A percentile compares a stretch with the other conserved stretches of the same genome.
Conservation (phyloP, 2,113 vertebrate species). For the Labeo catla region DNA sequence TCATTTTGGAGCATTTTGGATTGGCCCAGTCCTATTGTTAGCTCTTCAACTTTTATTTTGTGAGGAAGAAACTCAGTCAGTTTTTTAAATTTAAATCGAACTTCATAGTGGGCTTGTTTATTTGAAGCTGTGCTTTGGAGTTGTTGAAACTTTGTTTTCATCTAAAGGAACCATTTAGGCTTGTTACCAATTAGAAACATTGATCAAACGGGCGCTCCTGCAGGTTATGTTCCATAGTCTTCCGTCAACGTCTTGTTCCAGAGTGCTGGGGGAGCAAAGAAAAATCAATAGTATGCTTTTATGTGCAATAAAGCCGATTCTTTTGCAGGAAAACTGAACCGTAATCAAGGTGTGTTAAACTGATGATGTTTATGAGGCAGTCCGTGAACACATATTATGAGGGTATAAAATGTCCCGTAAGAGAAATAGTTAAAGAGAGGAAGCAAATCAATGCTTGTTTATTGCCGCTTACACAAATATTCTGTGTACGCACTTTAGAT, state of each 20-base stretch:
- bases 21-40: neutral
- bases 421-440: conserved; percentile 13
- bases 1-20: neutral
- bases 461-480: conserved; percentile 9
- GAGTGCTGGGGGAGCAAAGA: conserved; percentile 41
- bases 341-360: conserved; percentile 58
- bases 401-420: conserved; percentile 26
- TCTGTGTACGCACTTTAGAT: conserved; percentile 10
- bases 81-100: neutral
- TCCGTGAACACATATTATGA: conserved; percentile 40
- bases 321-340: conserved; percentile 52
- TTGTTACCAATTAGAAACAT: conserved; percentile 67
- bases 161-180: conserved; percentile 60
- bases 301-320: conserved; percentile 62
- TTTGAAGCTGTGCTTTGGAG: conserved; percentile 51
- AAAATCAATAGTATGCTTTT: conserved; percentile 66
- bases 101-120: neutral
- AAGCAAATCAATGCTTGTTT: conserved; percentile 28
- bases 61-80: neutral
- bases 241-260: conserved; percentile 56
- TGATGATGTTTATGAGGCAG: conserved; percentile 54
- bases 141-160: conserved; percentile 61
- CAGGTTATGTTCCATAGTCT: conserved; percentile 61
- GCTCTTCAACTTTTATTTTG: neutral
- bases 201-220: conserved; percentile 65